These are phyloP conservation scores for Neotoma lepida DNA, from an alignment of 2,113 vertebrate genomes.

Conservation along the genomic window DNA sequence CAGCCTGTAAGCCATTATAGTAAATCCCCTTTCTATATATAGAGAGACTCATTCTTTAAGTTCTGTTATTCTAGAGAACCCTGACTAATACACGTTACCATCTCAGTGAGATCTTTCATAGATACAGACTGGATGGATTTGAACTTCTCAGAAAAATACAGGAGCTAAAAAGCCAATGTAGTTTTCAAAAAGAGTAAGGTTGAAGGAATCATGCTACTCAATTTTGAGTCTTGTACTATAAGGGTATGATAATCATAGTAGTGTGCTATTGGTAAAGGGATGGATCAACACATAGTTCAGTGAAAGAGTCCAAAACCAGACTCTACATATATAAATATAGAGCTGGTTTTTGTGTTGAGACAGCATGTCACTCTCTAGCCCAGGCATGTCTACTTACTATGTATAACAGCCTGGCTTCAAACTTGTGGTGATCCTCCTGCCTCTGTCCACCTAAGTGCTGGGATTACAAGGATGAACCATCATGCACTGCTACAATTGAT, in stretches of 20 bases:
- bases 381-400: background rate
- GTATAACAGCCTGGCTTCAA: background rate
- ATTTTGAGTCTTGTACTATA: background rate
- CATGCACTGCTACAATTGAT: background rate
- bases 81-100: background rate
- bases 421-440: background rate
- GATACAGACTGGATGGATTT: background rate
- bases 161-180: background rate
- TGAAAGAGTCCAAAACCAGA: background rate
- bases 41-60: background rate
- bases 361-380: background rate
- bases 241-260: background rate
- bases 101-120: background rate
- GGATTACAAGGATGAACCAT: background rate
- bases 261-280: background rate
- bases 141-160: constrained; percentile 15
- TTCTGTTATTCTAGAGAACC: background rate
- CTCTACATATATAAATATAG: background rate
- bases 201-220: background rate
- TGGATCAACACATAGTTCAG: background rate
- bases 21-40: background rate
- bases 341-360: background rate
- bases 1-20: background rate
- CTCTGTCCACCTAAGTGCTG: too few species aligned
- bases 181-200: background rate